Percentiles rank a stretch among this genome's conserved stretches.
phyloP scores from a whole-genome alignment of 2,888 invertebrate genomes.

The Carterocephalus palaemon region DNA sequence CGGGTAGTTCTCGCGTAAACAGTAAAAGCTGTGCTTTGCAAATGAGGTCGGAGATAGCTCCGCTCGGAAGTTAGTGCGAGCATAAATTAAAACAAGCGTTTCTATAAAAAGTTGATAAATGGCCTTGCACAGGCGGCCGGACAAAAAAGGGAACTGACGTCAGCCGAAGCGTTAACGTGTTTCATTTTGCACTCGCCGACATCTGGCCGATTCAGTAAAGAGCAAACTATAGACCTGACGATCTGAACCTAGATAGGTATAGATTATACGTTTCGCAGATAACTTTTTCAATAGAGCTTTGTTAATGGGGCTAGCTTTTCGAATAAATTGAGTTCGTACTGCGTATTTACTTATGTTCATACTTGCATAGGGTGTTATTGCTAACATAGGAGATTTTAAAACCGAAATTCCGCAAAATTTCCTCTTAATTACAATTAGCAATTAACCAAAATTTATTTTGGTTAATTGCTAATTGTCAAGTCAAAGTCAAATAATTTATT shows the following conservation, averaged over 20 bases:
- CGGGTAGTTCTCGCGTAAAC: slow-evolving; percentile 45
- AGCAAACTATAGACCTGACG: slow-evolving; percentile 31
- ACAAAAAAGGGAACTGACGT: slow-evolving; percentile 70
- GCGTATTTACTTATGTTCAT: too few relatives aligned
- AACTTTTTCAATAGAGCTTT: too few relatives aligned
- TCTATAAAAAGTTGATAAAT: slow-evolving; percentile 78
- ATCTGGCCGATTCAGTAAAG: slow-evolving; percentile 64
- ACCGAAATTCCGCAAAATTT: too few relatives aligned
- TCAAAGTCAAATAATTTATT: too few relatives aligned
- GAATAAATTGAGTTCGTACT: too few relatives aligned
- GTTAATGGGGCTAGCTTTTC: too few relatives aligned
- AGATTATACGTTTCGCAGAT: slow-evolving; percentile 9
- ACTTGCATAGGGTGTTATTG: too few relatives aligned
- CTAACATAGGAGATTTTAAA: too few relatives aligned
- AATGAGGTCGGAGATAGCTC: slow-evolving; percentile 71
- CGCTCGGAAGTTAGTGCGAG: slow-evolving; percentile 68
- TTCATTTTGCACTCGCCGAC: slow-evolving; percentile 71
- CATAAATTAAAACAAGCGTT: slow-evolving; percentile 77
- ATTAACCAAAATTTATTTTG: too few relatives aligned
- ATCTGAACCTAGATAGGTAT: slow-evolving; percentile 22
- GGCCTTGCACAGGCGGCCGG: slow-evolving; percentile 65
- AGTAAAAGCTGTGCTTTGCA: slow-evolving; percentile 58
- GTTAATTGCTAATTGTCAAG: too few relatives aligned
- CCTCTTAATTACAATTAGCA: too few relatives aligned
- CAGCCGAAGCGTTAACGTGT: slow-evolving; percentile 69